phyloP scores from a whole-genome alignment of 2,888 invertebrate species.

The Anoplius nigerrimus region DNA sequence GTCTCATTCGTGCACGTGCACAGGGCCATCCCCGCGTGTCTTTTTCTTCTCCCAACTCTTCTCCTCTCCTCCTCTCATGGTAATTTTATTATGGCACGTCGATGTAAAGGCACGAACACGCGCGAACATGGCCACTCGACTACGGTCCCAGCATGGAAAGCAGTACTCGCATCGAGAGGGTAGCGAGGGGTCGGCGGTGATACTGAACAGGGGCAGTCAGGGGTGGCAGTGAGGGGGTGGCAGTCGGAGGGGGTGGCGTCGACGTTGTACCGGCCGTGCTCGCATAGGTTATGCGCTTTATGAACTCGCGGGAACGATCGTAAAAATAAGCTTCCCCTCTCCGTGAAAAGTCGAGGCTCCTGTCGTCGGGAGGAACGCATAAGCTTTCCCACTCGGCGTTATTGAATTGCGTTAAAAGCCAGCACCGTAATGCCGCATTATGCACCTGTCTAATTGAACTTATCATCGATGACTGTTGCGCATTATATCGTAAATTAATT shows the following conservation, averaged over 20 bases:
- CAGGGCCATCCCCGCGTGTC: not conserved
- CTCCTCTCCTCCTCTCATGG: conserved; percentile 14
- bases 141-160: conserved; percentile 25
- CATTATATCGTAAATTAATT: no score
- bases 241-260: conserved; percentile 3
- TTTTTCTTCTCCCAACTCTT: not conserved
- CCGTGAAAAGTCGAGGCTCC: not conserved
- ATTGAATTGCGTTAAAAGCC: conserved; percentile 1
- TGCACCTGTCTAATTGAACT: no score
- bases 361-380: conserved; percentile 14
- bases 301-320: conserved; percentile 27
- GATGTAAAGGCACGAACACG: conserved; percentile 15
- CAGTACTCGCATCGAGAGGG: not conserved
- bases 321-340: conserved; percentile 35
- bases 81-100: conserved; percentile 32
- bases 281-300: conserved; percentile 36
- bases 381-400: conserved; percentile 17
- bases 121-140: conserved; percentile 10
- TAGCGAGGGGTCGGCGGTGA: not conserved
- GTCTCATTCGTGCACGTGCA: no score
- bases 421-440: no score
- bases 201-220: no score
- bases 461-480: no score
- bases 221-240: not conserved
- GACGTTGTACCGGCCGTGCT: conserved; percentile 10